phyloP scores from a whole-genome alignment of 2,888 invertebrate species.

The Cephus rjabovi region DNA sequence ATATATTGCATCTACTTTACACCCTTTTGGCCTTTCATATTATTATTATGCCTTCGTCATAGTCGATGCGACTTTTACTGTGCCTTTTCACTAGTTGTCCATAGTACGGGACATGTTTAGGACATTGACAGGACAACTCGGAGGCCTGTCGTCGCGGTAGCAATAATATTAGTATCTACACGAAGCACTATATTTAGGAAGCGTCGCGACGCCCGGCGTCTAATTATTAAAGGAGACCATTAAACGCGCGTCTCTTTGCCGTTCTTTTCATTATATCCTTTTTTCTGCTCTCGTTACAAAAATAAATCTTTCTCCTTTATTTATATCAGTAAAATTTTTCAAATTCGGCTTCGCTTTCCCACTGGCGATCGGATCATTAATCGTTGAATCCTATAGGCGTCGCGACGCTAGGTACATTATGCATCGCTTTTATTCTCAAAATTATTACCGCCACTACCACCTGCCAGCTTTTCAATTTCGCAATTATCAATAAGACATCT shows the following conservation, averaged over 20 bases:
- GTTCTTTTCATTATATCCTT: too few relatives aligned
- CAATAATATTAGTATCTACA: neutral
- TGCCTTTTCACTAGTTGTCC: neutral
- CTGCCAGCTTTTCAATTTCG: neutral
- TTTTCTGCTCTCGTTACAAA: neutral
- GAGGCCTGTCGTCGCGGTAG: neutral
- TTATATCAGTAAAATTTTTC: neutral
- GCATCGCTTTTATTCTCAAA: neutral
- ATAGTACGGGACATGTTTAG: neutral
- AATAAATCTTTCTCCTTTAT: neutral
- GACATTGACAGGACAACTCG: neutral
- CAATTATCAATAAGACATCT: neutral
- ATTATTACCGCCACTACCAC: neutral
- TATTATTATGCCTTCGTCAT: conserved; percentile 1
- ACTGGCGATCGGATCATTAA: too few relatives aligned
- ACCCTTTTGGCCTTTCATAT: neutral
- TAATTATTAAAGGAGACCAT: neutral
- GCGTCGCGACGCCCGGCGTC: neutral
- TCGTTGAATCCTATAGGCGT: neutral
- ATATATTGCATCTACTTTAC: neutral
- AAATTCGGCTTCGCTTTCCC: neutral
- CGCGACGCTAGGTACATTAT: neutral
- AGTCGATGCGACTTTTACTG: neutral
- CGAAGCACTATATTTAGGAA: neutral
- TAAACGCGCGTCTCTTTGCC: neutral